Evolutionary conservation across 2,888 invertebrate genomes (phyloP).

Genomic region (Drosophila meridiana): DNA sequence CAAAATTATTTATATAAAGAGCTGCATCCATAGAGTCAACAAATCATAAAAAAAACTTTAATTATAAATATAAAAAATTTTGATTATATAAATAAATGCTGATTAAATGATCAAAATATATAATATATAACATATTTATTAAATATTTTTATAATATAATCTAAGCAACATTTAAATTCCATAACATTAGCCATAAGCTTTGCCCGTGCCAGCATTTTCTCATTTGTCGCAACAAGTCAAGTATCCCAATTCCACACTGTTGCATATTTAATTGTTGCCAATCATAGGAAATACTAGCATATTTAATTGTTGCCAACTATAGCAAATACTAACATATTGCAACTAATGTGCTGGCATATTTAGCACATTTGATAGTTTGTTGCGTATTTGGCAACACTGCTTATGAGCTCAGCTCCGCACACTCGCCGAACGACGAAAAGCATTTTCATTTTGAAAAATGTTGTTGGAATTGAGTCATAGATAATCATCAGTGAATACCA

Average conservation of each 20-base stretch:
- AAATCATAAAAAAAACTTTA: no score
- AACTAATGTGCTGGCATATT: background rate
- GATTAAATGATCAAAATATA: no score
- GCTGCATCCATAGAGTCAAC: no score
- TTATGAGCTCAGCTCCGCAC: background rate
- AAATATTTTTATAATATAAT: no score
- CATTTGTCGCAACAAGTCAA: background rate
- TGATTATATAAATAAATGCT: no score
- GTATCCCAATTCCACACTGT: background rate
- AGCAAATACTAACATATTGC: background rate
- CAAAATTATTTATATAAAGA: no score
- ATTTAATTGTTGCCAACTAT: background rate
- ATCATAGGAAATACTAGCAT: background rate
- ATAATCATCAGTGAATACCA: background rate
- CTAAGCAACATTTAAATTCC: background rate
- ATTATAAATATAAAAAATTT: no score
- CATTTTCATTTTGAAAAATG: background rate
- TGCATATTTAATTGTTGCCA: background rate
- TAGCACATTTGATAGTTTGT: background rate
- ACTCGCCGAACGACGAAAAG: background rate
- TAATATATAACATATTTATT: no score
- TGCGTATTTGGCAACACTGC: background rate
- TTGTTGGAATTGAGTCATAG: constrained; percentile 8
- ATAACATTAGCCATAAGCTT: background rate
- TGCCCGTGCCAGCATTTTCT: background rate